Percentiles rank a stretch among this genome's conserved stretches.
These are phyloP conservation scores for Troglohyphantes excavatus DNA, from an alignment of 2,888 invertebrate genomes.

Conservation along the genomic window DNA sequence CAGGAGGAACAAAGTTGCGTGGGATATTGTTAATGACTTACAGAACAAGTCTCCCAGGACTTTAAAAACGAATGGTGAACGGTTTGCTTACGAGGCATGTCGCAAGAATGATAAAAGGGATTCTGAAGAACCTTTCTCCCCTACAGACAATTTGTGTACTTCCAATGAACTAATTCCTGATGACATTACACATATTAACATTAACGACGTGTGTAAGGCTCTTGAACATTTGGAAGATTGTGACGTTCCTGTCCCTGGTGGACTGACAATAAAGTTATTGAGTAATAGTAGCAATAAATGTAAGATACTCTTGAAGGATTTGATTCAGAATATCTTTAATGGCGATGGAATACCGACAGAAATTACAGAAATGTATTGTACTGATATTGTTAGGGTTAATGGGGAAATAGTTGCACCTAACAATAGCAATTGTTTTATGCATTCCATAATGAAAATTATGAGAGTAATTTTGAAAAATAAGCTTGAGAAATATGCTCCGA, in stretches of 20 bases:
- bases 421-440: background rate
- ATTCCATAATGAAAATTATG: conserved; percentile 41
- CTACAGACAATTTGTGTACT: background rate
- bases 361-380: conserved; percentile 35
- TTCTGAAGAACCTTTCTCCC: background rate
- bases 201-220: conserved; percentile 20
- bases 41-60: background rate
- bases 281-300: conserved; percentile 16
- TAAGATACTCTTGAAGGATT: conserved; percentile 12
- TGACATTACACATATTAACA: background rate
- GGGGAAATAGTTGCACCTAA: background rate
- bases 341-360: conserved; percentile 24
- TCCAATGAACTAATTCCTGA: background rate
- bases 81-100: background rate
- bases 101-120: background rate
- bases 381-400: background rate
- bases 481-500: background rate
- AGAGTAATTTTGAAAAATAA: conserved; percentile 14
- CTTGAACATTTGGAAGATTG: conserved; percentile 27
- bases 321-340: conserved; percentile 45
- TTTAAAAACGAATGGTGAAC: background rate
- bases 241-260: conserved; percentile 14
- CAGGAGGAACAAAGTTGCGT: background rate
- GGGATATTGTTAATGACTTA: conserved; percentile 30
- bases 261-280: conserved; percentile 13